Evolutionary conservation across 2,113 vertebrate species (phyloP), one percentile per base, ranked within the genome.

Genomic region (Rafetus swinhoei): DNA sequence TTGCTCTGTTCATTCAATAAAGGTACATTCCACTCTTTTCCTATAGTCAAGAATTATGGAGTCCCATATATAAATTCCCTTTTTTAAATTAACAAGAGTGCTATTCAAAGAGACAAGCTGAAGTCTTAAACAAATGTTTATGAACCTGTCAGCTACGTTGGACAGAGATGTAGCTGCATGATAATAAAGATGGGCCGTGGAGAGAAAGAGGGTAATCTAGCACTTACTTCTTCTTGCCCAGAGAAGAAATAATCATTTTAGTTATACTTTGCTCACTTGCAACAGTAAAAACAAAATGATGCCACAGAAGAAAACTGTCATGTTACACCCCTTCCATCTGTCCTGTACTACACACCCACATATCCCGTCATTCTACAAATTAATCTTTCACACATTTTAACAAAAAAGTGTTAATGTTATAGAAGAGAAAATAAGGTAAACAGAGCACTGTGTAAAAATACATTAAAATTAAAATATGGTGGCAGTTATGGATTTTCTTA

Each of bases 371-470:
- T 98, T 98, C 98, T 97, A 98, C 98, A 98, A 98, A 98, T 98
- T 98, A 98, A 98, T 98, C 98, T 98, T 98, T 98, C 98, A 98
- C 98, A 98, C 98, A 97, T 98, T 98, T 97, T 98, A 98, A 98
- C 97, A 94, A 97, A 98, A 98, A 98, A 97, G 98, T 98, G 98
- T 98, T 98, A 98, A 98, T 98, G 98, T 98, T 98, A 98, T 98
- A 98, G 98, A 98, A 97, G 97, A 98, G 97, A 97, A 98, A 97
- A 95, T 97, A 98, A 98, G 98, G 98, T 98, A 98, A 98, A 98
- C 98, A 98, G 97, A 98, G 96, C 97, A 95, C 98, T 97, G 97
- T 98, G 98, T 98, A 97, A 98, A 97, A 98, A 98, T 98, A 98
- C 98, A 98, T 98, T 98, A 98, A 97, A 97, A 98, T 98, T 98